A percentile compares a stretch with the other conserved stretches of the same genome.
These are phyloP conservation scores for Tipula lateralis DNA, from an alignment of 2,888 invertebrate genomes.

Conservation along the genomic window DNA sequence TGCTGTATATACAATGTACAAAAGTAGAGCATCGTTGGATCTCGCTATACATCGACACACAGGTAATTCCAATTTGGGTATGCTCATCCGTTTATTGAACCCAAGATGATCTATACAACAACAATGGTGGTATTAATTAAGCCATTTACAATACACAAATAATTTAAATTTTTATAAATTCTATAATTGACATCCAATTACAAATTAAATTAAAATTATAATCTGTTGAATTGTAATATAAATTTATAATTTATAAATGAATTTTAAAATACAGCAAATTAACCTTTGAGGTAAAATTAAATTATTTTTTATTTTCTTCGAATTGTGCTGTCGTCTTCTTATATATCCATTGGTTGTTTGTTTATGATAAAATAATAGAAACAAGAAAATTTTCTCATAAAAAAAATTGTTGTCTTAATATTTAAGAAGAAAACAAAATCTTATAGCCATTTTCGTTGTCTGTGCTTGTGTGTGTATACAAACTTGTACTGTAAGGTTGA, in stretches of 20 bases:
- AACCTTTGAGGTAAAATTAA: neutral
- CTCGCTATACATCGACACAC: too few relatives aligned
- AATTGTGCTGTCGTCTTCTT: neutral
- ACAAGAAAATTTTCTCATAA: neutral
- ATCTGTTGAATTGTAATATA: neutral
- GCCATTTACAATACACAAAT: neutral
- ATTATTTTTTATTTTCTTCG: neutral
- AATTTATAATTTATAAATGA: neutral
- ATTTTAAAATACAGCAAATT: neutral
- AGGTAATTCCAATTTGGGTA: neutral
- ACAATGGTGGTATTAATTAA: neutral
- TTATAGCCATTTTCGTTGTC: neutral
- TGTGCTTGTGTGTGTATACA: too few relatives aligned
- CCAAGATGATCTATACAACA: neutral
- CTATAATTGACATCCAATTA: neutral
- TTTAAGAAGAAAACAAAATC: neutral
- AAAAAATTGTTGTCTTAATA: neutral
- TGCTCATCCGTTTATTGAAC: neutral
- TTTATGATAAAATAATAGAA: neutral
- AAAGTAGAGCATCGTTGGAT: neutral
- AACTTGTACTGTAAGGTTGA: neutral
- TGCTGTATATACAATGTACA: neutral
- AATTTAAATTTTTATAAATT: neutral
- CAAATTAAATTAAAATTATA: neutral
- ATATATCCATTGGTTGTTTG: neutral